Percentiles rank a stretch among this genome's conserved stretches.
phyloP scores from a whole-genome alignment of 2,888 invertebrate species.

The Taphrorychus bicolor region DNA sequence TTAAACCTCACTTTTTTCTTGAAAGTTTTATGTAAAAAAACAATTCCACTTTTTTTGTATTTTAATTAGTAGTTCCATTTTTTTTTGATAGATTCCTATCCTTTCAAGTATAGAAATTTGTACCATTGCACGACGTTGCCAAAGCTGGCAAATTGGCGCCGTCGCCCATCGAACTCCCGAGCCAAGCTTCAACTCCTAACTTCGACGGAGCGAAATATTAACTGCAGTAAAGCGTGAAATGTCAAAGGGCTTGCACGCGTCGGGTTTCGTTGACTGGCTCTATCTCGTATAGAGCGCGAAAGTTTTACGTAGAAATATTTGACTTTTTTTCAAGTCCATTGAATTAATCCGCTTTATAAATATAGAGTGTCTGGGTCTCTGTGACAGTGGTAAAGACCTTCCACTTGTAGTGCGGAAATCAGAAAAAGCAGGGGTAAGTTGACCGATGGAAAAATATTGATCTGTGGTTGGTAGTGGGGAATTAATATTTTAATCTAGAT shows the following conservation, averaged over 20 bases:
- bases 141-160: conserved; percentile 5
- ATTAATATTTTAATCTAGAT: neutral
- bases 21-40: too few relatives aligned
- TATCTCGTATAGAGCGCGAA: conserved; percentile 8
- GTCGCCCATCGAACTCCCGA: conserved; percentile 9
- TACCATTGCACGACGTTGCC: neutral
- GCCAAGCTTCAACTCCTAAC: neutral
- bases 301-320: neutral
- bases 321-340: neutral
- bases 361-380: neutral
- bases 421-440: conserved; percentile 2
- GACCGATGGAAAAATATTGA: conserved; percentile 5
- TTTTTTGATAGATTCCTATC: neutral
- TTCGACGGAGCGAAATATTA: neutral
- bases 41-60: neutral
- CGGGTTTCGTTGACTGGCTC: neutral
- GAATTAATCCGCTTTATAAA: neutral
- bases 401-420: neutral
- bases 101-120: neutral
- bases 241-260: conserved; percentile 5
- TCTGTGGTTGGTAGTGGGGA: neutral
- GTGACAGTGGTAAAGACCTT: neutral
- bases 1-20: too few relatives aligned
- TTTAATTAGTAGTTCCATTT: neutral
- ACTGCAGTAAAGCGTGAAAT: conserved; percentile 16